phyloP scores from a whole-genome alignment of 2,888 invertebrate genomes.

The Lobophora halterata region DNA sequence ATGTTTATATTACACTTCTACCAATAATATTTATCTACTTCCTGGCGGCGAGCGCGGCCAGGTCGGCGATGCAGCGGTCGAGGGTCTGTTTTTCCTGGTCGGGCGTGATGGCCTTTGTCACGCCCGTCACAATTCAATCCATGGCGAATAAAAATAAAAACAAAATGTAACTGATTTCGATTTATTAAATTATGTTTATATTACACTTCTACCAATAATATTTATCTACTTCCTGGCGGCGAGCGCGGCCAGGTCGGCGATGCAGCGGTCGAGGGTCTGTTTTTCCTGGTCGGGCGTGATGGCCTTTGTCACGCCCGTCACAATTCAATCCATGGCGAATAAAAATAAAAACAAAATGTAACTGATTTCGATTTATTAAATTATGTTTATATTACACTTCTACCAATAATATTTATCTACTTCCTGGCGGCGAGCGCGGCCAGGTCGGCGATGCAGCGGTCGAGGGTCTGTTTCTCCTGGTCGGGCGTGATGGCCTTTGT shows the following conservation, averaged over 20 bases:
- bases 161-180: conserved; percentile 43
- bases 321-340: conserved; percentile 88
- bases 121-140: no score
- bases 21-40: no score
- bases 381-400: conserved; percentile 30
- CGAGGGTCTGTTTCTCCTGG: conserved; percentile 94
- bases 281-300: conserved; percentile 98
- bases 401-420: conserved; percentile 31
- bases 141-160: no score
- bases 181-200: conserved; percentile 39
- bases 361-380: conserved; percentile 43
- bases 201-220: conserved; percentile 12
- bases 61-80: no score
- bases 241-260: conserved; percentile 84
- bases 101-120: no score
- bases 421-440: conserved; percentile 83
- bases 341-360: conserved; percentile 10
- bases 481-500: conserved; percentile 94
- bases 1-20: no score
- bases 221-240: conserved; percentile 73
- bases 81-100: no score
- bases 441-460: conserved; percentile 93
- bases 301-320: conserved; percentile 89
- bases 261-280: conserved; percentile 83
- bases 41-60: no score